These are phyloP conservation scores for Diadumene lineata DNA, from an alignment of 92 coral and sea anemone species.

Conservation along the genomic window DNA sequence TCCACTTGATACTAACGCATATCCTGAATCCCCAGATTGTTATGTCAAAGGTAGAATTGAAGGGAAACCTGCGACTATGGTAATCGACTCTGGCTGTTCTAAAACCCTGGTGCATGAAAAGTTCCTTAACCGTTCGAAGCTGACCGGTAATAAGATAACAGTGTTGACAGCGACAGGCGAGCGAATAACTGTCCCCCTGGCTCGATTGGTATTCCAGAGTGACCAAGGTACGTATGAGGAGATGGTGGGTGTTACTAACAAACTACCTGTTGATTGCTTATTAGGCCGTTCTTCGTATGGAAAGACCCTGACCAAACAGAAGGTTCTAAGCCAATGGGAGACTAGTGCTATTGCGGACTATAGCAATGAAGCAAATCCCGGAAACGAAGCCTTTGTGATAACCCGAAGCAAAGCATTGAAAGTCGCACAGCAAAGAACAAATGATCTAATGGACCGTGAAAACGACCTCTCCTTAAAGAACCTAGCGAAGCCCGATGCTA, in stretches of 20 bases:
- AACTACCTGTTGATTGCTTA: too few species aligned
- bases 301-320: too few species aligned
- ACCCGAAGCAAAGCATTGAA: too few species aligned
- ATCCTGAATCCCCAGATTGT: constrained; percentile 19
- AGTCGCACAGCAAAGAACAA: constrained; percentile 26
- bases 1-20: constrained; percentile 9
- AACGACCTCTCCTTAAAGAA: constrained; percentile 28
- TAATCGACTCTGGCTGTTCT: constrained; percentile 55
- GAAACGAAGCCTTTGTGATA: too few species aligned
- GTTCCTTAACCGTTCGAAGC: not conserved
- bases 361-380: too few species aligned
- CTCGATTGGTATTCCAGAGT: too few species aligned
- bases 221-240: too few species aligned
- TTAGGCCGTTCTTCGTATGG: too few species aligned
- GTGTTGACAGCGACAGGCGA: constrained; percentile 35
- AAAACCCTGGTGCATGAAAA: constrained; percentile 41
- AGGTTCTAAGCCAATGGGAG: too few species aligned
- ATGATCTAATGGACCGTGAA: constrained; percentile 31
- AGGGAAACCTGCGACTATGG: constrained; percentile 31
- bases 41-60: constrained; percentile 28
- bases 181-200: constrained; percentile 18
- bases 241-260: too few species aligned
- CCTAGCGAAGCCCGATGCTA: constrained; percentile 20
- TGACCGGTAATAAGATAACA: constrained; percentile 35
- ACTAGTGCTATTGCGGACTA: too few species aligned